Conservation (phyloP, 2,888 invertebrate species). For the Pristionchus fissidentatus region DNA sequence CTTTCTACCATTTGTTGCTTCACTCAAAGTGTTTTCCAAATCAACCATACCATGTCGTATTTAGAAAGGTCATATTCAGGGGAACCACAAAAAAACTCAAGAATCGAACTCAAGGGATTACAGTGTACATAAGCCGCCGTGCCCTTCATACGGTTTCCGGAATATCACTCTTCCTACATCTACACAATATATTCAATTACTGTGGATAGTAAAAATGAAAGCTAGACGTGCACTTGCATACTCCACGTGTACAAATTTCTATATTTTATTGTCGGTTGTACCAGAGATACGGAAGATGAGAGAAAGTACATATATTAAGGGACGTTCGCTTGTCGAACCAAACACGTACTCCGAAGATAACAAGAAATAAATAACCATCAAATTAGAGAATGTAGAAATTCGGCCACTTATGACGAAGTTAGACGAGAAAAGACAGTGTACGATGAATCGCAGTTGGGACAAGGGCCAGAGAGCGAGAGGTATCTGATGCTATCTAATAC, state of each 20-base stretch:
- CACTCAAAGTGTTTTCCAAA: no score
- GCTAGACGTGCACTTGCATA: no score
- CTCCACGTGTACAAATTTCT: background rate
- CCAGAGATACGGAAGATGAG: slow-evolving; percentile 33
- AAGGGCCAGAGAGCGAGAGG: background rate
- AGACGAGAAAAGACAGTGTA: background rate
- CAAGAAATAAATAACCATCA: slow-evolving; percentile 36
- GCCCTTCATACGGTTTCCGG: no score
- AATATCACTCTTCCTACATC: no score
- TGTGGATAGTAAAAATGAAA: no score
- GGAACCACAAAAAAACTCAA: no score
- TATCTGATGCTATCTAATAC: background rate
- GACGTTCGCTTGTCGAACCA: background rate
- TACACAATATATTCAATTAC: no score
- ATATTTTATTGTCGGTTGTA: background rate
- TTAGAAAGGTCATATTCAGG: no score
- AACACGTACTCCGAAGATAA: slow-evolving; percentile 34
- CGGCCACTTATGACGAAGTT: background rate
- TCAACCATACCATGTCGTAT: no score
- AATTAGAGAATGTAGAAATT: background rate
- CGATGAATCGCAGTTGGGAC: background rate
- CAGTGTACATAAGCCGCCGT: no score
- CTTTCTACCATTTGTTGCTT: no score
- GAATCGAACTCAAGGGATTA: no score
- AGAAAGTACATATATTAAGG: background rate